Percentiles rank a stretch among this genome's conserved stretches.
Evolutionary conservation across 2,797 vertebrate genomes (phyloP).

Genomic region (Garrulus glandarius): DNA sequence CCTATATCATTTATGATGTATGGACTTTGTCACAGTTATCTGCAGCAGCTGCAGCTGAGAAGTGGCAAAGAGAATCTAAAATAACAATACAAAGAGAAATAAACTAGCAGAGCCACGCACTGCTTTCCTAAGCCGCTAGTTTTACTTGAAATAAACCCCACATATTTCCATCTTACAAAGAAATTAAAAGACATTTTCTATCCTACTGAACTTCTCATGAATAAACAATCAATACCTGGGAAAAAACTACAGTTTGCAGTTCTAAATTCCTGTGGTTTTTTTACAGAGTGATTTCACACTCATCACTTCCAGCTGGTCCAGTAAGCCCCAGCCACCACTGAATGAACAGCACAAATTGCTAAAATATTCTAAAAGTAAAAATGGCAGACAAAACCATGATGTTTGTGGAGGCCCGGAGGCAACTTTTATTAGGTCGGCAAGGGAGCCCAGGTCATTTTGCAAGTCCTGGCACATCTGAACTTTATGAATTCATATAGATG

Average conservation of each 20-base stretch:
- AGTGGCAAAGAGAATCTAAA: not conserved
- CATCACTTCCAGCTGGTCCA: not conserved
- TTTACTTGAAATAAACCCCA: not conserved
- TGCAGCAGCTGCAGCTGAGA: not conserved
- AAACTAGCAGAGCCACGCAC: not conserved
- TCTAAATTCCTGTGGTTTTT: not conserved
- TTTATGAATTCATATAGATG: not conserved
- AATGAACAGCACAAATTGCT: not conserved
- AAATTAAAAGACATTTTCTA: not conserved
- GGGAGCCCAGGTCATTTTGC: not conserved
- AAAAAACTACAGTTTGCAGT: not conserved
- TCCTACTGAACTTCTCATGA: not conserved
- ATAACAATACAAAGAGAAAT: not conserved
- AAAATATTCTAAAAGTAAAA: not conserved
- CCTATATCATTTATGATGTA: not conserved
- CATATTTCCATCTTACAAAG: not conserved
- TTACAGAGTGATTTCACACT: not conserved
- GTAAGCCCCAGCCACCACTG: not conserved
- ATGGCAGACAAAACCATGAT: not conserved
- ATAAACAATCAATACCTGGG: not conserved
- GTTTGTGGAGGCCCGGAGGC: not conserved
- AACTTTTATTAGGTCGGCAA: not conserved
- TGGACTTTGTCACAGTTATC: not conserved
- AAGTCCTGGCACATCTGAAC: not conserved
- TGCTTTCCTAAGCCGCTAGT: not conserved